phyloP scores from a whole-genome alignment of 2,797 vertebrate species.

The Hydrolagus colliei region DNA sequence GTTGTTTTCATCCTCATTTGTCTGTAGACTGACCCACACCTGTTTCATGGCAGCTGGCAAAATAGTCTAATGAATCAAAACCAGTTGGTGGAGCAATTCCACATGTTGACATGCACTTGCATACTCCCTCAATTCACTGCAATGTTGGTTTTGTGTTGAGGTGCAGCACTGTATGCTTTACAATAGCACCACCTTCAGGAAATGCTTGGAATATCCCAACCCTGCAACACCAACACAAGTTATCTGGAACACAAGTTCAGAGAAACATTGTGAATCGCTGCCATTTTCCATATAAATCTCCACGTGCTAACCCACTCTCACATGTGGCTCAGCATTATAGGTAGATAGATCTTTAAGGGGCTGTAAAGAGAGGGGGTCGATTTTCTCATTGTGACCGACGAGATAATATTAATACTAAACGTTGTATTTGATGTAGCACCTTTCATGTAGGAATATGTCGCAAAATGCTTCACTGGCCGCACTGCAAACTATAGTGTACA shows the following conservation, averaged over 20 bases:
- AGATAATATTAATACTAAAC: too few relatives aligned
- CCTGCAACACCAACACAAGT: too few relatives aligned
- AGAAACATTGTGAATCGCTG: not conserved
- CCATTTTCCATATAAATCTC: not conserved
- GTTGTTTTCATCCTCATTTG: not conserved
- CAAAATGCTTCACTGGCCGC: too few relatives aligned
- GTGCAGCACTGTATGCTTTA: not conserved
- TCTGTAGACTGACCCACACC: not conserved
- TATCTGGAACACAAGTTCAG: not conserved
- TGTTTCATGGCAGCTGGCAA: not conserved
- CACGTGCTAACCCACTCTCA: not conserved
- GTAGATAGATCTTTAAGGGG: not conserved
- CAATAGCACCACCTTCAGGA: constrained; percentile 20
- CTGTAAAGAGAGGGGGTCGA: too few relatives aligned
- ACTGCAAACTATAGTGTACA: too few relatives aligned
- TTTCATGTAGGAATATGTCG: too few relatives aligned
- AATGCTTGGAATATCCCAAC: not conserved
- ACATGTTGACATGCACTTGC: not conserved
- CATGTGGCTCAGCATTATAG: not conserved
- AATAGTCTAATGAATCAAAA: not conserved
- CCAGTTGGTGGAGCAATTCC: not conserved
- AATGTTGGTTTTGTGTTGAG: not conserved
- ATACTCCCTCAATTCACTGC: not conserved
- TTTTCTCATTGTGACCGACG: too few relatives aligned
- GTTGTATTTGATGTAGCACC: too few relatives aligned